These are phyloP conservation scores for Bos javanicus DNA, from an alignment of 2,113 vertebrate genomes.

Conservation along the genomic window DNA sequence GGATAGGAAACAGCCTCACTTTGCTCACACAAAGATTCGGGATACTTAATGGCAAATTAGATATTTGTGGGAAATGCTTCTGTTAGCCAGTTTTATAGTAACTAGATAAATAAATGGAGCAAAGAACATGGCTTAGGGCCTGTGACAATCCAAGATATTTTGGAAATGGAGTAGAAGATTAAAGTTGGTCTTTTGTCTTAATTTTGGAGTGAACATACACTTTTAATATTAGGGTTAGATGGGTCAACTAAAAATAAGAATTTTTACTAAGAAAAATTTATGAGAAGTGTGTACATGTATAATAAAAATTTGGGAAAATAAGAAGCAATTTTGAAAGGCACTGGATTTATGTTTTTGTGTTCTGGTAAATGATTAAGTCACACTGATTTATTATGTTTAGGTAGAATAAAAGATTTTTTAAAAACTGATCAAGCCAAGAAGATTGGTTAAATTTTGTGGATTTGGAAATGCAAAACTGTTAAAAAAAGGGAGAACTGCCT, in stretches of 20 bases:
- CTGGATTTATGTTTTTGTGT: not conserved
- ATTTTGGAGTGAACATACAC: not conserved
- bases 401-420: not conserved
- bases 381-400: not conserved
- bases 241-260: not conserved
- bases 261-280: not conserved
- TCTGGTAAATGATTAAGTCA: not conserved
- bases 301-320: not conserved
- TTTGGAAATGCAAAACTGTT: not conserved
- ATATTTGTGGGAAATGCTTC: not conserved
- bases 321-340: not conserved
- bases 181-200: not conserved
- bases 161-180: not conserved
- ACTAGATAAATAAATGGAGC: not conserved
- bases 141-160: not conserved
- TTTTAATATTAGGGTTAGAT: not conserved
- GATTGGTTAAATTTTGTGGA: not conserved
- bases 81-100: not conserved
- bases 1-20: not conserved
- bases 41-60: not conserved
- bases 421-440: not conserved
- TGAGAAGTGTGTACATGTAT: not conserved
- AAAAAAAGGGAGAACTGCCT: not conserved
- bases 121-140: not conserved
- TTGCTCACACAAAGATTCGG: not conserved